Evolutionary conservation across 1,140 invertebrate species (phyloP).

Genomic region (Drosophila orosa): DNA sequence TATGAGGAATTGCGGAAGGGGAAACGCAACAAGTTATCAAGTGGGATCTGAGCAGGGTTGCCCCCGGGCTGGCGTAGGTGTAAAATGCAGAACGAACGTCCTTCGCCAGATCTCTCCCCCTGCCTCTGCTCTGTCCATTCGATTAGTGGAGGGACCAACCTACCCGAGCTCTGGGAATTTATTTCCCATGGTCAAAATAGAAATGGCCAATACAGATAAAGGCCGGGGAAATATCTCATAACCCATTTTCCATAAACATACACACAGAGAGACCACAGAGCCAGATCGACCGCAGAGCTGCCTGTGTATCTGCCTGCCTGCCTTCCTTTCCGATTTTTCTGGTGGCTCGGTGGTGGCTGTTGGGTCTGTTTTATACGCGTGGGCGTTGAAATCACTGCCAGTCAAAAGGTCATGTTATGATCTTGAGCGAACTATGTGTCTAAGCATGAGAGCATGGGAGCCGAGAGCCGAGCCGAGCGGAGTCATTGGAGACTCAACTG

Average conservation of each 20-base stretch:
- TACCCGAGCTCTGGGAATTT: conserved; percentile 60
- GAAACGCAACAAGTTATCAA: conserved; percentile 64
- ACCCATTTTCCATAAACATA: conserved; percentile 82
- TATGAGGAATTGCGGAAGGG: not conserved
- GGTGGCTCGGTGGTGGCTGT: conserved; percentile 49
- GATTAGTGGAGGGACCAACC: conserved; percentile 65
- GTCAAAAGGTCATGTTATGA: conserved; percentile 83
- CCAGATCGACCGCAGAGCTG: conserved; percentile 41
- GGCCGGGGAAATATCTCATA: conserved; percentile 79
- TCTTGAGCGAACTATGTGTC: conserved; percentile 82
- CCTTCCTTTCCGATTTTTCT: conserved; percentile 22
- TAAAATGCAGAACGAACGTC: conserved; percentile 68
- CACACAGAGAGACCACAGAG: conserved; percentile 67
- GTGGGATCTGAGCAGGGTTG: conserved; percentile 10
- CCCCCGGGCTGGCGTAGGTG: conserved; percentile 63
- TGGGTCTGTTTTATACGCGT: conserved; percentile 79
- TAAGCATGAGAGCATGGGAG: conserved; percentile 73
- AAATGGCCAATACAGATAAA: conserved; percentile 74
- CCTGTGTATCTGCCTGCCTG: conserved; percentile 19
- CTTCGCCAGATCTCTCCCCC: conserved; percentile 34
- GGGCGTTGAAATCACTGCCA: conserved; percentile 82
- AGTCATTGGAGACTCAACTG: conserved; percentile 17
- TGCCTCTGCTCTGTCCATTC: conserved; percentile 32
- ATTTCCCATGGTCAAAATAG: conserved; percentile 82
- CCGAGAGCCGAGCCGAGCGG: conserved; percentile 44